Base-by-base conservation (phyloP, 2,797 vertebrate genomes). In the Acropternis orthonyx region DNA sequence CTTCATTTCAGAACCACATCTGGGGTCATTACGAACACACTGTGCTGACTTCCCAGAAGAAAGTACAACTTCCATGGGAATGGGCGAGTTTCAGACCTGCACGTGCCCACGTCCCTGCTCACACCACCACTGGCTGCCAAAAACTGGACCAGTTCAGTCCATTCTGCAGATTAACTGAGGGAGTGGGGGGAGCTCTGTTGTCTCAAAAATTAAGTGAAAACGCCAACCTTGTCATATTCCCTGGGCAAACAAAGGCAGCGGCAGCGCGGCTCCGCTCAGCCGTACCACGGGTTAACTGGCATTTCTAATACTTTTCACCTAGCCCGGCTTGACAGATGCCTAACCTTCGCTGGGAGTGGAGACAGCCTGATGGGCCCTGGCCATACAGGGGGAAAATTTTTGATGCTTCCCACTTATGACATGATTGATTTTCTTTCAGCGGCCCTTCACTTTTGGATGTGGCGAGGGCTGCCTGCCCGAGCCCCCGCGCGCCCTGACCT, bases 371-470 rank as follows among this genome's bases (percentile, higher is more conserved):
- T 98, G 98, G 98, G 97, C 94, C 94, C 97, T 94, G 97, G 97
- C 97, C 97, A 97, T 98, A 97, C 97, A 97, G 96, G 97, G 97
- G 97, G 97, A 98, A 98, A 97, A 97, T 97, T 98, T 98, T 98
- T 98, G 98, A 99, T 99, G 99, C 98, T 99, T 99, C 98, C 98
- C 98, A 99, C 99, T 99, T 99, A 99, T 99, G 99, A 99, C 98
- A 99, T 98, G 97, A 99, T 99, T 99, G 99, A 99, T 99, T 99
- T 99, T 99, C 99, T 98, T 99, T 99, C 99, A 99, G 98, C 98
- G 98, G 98, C 98, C 98, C 99, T 99, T 99, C 99, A 99, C 98
- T 98, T 98, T 98, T 98, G 98, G 99, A 98, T 95, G 98, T 98
- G 98, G 98, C 94, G 97, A 97, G 97, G 97, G 97, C 98, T 98